Base-by-base conservation (phyloP, 2,888 invertebrate species). In the Thymelicus sylvestris region DNA sequence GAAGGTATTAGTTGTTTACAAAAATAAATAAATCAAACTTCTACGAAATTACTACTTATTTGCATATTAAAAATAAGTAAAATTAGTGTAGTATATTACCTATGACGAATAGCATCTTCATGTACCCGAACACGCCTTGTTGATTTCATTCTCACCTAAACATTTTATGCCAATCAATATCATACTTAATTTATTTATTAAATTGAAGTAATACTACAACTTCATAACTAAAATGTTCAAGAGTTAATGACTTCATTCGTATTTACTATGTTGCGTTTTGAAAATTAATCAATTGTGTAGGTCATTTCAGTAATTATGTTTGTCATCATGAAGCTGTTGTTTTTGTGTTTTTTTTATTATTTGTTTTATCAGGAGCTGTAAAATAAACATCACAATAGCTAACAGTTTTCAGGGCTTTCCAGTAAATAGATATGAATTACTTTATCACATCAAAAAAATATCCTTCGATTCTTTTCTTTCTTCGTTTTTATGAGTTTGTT, bases 91-190 rank as follows among this genome's bases (percentile, higher is more conserved):
- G 83, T 86, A 86, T 87, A 90, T 93, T 93, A 93, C 93, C 93
- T 93, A 93, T 93, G 92, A 84, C 91, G 92, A 84, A 93, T 92
- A 86, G 92, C 93, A 89, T 93, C 93, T 90, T 93, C 93, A 86
- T 92, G 93, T 86, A 93, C 93, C 84, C 93, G 93, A 85, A 93
- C 93, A 84, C 93, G 93, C 93, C 93, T 91, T 88, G 92, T 84
- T 83, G 93, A 87, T 92, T 93, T 92, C 93, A 93, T 93, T 92
- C 87, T 92, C 91, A 93, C 93, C 93, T 93, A 86, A 92, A 92
- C 91, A 93, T 93, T 88, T 88, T 86, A 91, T 90, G 90, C 89
- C 91, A 92, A 92, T 83, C 78, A 82, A 77, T 77, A 73, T 74
- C 74, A 76, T 71, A 72, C 67, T 63, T 71, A 71, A 70, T 55